phyloP scores from a whole-genome alignment of 2,797 vertebrate genomes.

The Ibycter americanus region DNA sequence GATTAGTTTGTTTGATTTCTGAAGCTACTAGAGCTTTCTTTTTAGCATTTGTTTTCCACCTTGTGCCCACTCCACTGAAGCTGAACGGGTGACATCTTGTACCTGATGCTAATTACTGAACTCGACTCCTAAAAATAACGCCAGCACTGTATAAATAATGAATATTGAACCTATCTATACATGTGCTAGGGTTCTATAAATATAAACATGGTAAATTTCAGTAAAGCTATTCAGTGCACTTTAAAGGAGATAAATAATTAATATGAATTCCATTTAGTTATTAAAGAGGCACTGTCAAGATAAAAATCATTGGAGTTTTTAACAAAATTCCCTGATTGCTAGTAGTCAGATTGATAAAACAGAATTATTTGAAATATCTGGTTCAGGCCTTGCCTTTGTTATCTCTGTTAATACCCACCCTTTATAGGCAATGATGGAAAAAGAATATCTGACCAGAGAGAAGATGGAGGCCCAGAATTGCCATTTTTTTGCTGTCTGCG shows the following conservation, averaged over 20 bases:
- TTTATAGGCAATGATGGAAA: not conserved
- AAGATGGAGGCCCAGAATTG: not conserved
- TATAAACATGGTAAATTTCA: conserved; percentile 22
- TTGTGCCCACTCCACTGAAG: not conserved
- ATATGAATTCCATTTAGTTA: conserved; percentile 44
- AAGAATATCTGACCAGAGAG: not conserved
- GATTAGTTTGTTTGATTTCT: not conserved
- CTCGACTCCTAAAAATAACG: conserved; percentile 31
- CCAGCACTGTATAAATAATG: conserved; percentile 41
- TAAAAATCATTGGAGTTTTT: conserved; percentile 20
- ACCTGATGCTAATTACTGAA: not conserved
- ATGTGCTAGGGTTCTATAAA: conserved; percentile 36
- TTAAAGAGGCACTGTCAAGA: conserved; percentile 33
- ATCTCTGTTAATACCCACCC: not conserved
- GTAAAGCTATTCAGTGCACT: conserved; percentile 24
- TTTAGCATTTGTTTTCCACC: not conserved
- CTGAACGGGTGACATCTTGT: not conserved
- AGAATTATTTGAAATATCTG: not conserved
- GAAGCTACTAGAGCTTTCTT: not conserved
- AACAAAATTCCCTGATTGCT: conserved; percentile 28
- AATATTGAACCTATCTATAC: conserved; percentile 16
- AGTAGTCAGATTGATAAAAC: not conserved
- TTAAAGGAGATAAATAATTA: conserved; percentile 61
- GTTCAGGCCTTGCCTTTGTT: not conserved
- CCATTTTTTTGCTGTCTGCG: not conserved